Evolutionary conservation across 1,140 invertebrate species (phyloP), one percentile per base, ranked within the genome.

Genomic region (Lasioglossum baleicum): DNA sequence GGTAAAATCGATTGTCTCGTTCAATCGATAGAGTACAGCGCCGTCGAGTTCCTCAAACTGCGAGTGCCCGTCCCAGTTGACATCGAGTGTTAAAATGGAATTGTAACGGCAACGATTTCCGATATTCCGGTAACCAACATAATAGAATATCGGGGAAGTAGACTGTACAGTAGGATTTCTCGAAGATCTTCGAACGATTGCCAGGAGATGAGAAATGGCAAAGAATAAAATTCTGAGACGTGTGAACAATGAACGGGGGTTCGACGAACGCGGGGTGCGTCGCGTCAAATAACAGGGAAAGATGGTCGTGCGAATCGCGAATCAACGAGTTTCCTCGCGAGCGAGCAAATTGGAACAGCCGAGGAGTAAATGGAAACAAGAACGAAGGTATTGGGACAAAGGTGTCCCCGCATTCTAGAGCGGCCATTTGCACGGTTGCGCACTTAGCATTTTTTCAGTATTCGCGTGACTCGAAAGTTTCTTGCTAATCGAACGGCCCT

Each of bases 401-500:
- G 68, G 13, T n/a, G 51, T 5, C 63, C 51, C n/a, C n/a, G 31
- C 58, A 77, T 77, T 77, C 67, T 67, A 11, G 61, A 17, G 58
- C 83, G 53, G 74, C 75, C 69, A 75, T 87, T 87, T 80, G 65
- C 82, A 56, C 68, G 48, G 80, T 63, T 73, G 35, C 13, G 51
- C 65, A 75, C 76, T 80, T 76, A 70, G 35, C 75, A 64, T 69
- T 87, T 56, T 83, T 83, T n/a, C 75, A 76, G 53, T 75, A 77
- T 64, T 58, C 74, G 72, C 81, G 82, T 82, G 85, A 83, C 71
- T 70, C 35, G 68, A 48, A 70, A 87, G 75, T 75, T 79, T 35
- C 63, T 26, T 69, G 58, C 56, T 51, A 75, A 82, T 82, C 83
- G 56, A 72, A 78, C 15, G 42, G 66, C 42, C 42, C 75, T 87